These are phyloP conservation scores for Chloroclysta siterata DNA, from an alignment of 2,888 invertebrate genomes.

Conservation along the genomic window DNA sequence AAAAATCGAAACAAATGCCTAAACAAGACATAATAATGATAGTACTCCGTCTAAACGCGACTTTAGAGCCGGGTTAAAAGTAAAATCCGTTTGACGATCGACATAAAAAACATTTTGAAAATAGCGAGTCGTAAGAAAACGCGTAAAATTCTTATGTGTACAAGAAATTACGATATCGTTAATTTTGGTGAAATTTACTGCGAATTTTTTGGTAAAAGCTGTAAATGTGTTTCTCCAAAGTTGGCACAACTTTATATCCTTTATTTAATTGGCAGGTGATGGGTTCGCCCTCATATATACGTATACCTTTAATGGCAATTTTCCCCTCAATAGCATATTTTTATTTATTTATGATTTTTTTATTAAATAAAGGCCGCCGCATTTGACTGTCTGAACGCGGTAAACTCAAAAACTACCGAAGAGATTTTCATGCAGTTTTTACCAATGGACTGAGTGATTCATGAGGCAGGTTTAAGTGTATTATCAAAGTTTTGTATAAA, in stretches of 20 bases:
- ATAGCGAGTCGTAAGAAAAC: conserved; percentile 29
- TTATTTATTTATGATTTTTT: too few species aligned
- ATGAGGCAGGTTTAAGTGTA: too few species aligned
- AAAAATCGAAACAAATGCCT: too few species aligned
- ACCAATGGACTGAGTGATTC: too few species aligned
- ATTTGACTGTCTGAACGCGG: too few species aligned
- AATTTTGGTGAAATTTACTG: conserved; percentile 32
- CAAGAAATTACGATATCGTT: conserved; percentile 30
- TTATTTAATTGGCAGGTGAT: conserved; percentile 18
- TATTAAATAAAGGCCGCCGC: too few species aligned
- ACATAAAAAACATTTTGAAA: conserved; percentile 26
- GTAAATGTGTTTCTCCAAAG: conserved; percentile 20
- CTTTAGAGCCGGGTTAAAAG: conserved; percentile 3
- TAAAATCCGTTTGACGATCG: conserved; percentile 13
- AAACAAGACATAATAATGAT: not conserved
- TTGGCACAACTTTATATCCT: conserved; percentile 5
- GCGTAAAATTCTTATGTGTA: conserved; percentile 28
- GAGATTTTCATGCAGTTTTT: too few species aligned
- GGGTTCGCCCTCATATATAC: not conserved
- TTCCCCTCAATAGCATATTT: too few species aligned
- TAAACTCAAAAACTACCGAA: too few species aligned
- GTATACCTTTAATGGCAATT: not conserved
- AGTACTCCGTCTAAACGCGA: not conserved
- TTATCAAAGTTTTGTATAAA: too few species aligned
- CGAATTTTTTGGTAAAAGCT: conserved; percentile 22